Conservation (phyloP, 2,113 vertebrate genomes). For the Sander vitreus region DNA sequence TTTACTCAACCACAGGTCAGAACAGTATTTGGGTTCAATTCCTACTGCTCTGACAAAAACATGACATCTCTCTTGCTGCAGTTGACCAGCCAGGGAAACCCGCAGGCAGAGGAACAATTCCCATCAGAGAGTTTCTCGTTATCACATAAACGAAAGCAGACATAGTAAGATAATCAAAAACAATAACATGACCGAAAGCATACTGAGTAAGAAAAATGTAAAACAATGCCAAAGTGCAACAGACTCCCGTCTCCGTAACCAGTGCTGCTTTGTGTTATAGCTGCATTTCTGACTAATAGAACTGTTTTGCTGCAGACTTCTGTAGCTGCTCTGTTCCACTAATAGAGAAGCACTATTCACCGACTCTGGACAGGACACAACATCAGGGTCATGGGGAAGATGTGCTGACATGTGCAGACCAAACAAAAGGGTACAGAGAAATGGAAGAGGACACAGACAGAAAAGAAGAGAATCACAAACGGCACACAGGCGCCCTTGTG, state of each 20-base stretch:
- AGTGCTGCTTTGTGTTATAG: conserved; percentile 55
- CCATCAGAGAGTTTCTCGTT: conserved; percentile 30
- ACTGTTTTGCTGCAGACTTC: conserved; percentile 67
- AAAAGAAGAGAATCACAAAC: conserved; percentile 13
- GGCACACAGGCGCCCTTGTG: conserved; percentile 56
- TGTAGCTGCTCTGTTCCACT: conserved; percentile 70
- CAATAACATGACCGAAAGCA: conserved; percentile 38
- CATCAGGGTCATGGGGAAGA: conserved; percentile 57
- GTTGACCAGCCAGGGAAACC: conserved; percentile 40
- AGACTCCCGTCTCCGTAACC: conserved; percentile 48
- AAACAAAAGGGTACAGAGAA: conserved; percentile 53
- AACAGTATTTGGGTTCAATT: conserved; percentile 9
- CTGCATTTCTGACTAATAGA: conserved; percentile 48
- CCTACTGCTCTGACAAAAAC: conserved; percentile 24
- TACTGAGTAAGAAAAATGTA: not conserved
- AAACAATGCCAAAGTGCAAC: conserved; percentile 16
- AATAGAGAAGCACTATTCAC: conserved; percentile 62
- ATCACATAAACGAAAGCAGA: conserved; percentile 44
- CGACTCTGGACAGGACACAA: conserved; percentile 42
- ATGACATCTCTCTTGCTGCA: not conserved
- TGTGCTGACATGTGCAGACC: conserved; percentile 18
- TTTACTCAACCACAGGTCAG: conserved; percentile 28
- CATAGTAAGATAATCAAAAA: conserved; percentile 15
- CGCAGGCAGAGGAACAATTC: conserved; percentile 26
- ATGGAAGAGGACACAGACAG: conserved; percentile 32